phyloP scores from a whole-genome alignment of 2,113 vertebrate species.

The Clinocottus analis region DNA sequence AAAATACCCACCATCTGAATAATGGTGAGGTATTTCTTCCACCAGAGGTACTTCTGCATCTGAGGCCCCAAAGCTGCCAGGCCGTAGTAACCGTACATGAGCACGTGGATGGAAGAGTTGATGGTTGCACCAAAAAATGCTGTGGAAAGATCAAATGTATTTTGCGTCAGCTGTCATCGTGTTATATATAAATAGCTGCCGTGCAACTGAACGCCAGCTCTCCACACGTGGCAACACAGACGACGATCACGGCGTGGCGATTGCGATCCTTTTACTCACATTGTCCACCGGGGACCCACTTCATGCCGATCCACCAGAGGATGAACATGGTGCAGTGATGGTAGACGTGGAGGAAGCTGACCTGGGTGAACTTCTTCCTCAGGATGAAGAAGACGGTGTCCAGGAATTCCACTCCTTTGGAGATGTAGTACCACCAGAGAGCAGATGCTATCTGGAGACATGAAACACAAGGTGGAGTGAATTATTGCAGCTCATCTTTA shows the following conservation, averaged over 20 bases:
- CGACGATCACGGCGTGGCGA: neutral
- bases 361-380: constrained; percentile 98
- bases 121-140: constrained; percentile 97
- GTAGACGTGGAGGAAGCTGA: constrained; percentile 99
- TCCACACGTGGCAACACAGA: too few relatives aligned
- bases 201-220: neutral
- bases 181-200: neutral
- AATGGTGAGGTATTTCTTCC: constrained; percentile 98
- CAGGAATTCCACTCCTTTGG: constrained; percentile 97
- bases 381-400: constrained; percentile 99
- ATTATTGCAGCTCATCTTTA: neutral
- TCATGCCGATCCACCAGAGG: constrained; percentile 99
- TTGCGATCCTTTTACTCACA: constrained; percentile 81
- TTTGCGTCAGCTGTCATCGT: neutral
- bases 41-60: constrained; percentile 98
- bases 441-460: constrained; percentile 93
- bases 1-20: constrained; percentile 91
- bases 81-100: constrained; percentile 98
- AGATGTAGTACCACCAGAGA: constrained; percentile 99
- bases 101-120: constrained; percentile 94
- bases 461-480: neutral
- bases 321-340: constrained; percentile 99
- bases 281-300: constrained; percentile 98
- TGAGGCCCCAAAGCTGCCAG: constrained; percentile 94
- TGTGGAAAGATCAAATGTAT: constrained; percentile 67